These are phyloP conservation scores for Palythoa grandis DNA, from an alignment of 92 coral and sea anemone species.

Conservation along the genomic window DNA sequence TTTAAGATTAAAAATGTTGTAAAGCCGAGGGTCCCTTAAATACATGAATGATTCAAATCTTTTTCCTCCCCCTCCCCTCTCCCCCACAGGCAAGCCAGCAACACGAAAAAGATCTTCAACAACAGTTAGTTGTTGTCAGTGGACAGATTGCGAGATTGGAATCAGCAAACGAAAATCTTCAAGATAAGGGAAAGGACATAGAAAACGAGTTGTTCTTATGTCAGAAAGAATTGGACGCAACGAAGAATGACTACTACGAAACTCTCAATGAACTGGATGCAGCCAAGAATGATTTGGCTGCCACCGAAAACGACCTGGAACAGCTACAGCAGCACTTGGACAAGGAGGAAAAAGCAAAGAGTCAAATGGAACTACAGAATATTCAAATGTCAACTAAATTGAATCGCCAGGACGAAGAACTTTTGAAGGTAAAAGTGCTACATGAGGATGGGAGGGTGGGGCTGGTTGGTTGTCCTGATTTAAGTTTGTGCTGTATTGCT, in stretches of 20 bases:
- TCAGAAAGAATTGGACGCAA: conserved; percentile 67
- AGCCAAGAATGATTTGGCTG: conserved; percentile 58
- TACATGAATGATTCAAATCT: too few species aligned
- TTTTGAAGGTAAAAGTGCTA: conserved; percentile 40
- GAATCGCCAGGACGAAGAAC: conserved; percentile 75
- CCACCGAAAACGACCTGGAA: conserved; percentile 58
- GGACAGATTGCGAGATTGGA: conserved; percentile 77
- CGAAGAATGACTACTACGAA: conserved; percentile 72
- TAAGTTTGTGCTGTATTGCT: neutral
- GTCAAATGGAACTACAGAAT: conserved; percentile 68
- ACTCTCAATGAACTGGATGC: conserved; percentile 74
- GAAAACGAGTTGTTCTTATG: conserved; percentile 74
- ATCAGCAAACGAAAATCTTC: conserved; percentile 73
- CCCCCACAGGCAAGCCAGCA: conserved; percentile 48
- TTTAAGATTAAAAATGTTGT: too few species aligned
- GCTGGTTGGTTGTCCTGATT: neutral
- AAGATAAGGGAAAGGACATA: conserved; percentile 75
- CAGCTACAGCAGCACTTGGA: conserved; percentile 67
- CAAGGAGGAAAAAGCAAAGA: conserved; percentile 65
- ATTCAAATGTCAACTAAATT: conserved; percentile 68
- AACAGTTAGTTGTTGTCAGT: conserved; percentile 66
- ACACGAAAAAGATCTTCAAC: conserved; percentile 82
- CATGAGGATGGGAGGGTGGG: neutral
- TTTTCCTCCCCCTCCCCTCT: neutral
- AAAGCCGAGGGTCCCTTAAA: too few species aligned